A percentile compares a stretch with the other conserved stretches of the same genome.
phyloP scores from a whole-genome alignment of 2,888 invertebrate genomes.

The Augiades crinisus region DNA sequence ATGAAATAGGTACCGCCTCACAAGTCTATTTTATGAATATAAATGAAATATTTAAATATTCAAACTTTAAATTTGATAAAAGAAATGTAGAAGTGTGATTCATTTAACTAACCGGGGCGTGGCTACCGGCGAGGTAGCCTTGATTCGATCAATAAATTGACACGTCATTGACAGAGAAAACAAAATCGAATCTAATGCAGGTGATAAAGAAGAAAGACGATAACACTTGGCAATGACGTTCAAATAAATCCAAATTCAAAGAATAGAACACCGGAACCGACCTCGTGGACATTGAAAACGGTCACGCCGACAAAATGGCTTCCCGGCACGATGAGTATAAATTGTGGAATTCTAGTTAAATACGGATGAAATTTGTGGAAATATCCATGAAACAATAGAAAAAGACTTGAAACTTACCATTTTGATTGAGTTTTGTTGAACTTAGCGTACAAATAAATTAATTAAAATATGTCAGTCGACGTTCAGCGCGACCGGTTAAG shows the following conservation, averaged over 20 bases:
- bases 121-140: constrained; percentile 28
- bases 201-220: background rate
- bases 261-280: constrained; percentile 33
- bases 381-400: constrained; percentile 12
- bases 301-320: constrained; percentile 68
- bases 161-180: constrained; percentile 2
- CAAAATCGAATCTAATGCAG: constrained; percentile 11
- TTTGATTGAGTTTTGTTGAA: constrained; percentile 73
- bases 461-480: constrained; percentile 69
- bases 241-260: constrained; percentile 29
- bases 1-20: too few relatives aligned
- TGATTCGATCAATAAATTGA: constrained; percentile 27
- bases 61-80: background rate
- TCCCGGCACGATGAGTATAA: constrained; percentile 14
- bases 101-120: constrained; percentile 5
- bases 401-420: constrained; percentile 63
- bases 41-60: background rate
- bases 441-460: constrained; percentile 74
- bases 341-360: background rate
- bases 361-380: background rate
- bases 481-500: constrained; percentile 85
- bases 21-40: too few relatives aligned
- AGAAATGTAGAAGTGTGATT: too few relatives aligned
- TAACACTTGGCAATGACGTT: background rate
- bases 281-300: constrained; percentile 35